A percentile compares a stretch with the other conserved stretches of the same genome.
phyloP scores from a whole-genome alignment of 2,113 vertebrate genomes.

The Epinephelus fuscoguttatus region DNA sequence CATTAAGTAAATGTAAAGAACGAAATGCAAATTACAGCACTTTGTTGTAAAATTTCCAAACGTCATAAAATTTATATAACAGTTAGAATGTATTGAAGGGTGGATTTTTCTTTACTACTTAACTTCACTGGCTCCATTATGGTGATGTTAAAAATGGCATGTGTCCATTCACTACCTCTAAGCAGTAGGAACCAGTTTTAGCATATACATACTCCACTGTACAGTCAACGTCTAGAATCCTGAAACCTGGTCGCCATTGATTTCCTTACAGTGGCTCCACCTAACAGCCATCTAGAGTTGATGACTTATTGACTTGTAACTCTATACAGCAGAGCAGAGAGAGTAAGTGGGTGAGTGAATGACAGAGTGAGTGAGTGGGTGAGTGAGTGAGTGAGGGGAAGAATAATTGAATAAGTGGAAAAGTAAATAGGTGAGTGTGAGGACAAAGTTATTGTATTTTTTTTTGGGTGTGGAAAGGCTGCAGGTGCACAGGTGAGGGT shows the following conservation, averaged over 20 bases:
- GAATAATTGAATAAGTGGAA: constrained; percentile 75
- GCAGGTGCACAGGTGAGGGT: constrained; percentile 83
- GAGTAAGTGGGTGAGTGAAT: constrained; percentile 84
- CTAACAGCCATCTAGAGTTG: constrained; percentile 56
- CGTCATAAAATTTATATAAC: not conserved
- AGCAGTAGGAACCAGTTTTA: constrained; percentile 6
- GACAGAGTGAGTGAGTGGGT: constrained; percentile 81
- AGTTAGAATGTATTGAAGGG: constrained; percentile 7
- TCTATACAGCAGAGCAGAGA: constrained; percentile 64
- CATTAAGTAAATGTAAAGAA: not conserved
- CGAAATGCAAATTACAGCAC: not conserved
- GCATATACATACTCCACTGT: not conserved
- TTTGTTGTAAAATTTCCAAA: not conserved
- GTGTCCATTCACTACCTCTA: not conserved
- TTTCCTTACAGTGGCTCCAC: constrained; percentile 66
- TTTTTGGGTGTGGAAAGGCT: constrained; percentile 84
- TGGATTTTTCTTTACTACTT: constrained; percentile 29
- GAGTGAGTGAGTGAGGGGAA: constrained; percentile 61
- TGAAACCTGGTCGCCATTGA: constrained; percentile 65
- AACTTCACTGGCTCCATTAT: not conserved
- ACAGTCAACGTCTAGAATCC: constrained; percentile 24
- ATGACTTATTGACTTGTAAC: constrained; percentile 76
- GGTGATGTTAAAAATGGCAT: not conserved
- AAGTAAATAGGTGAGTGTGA: constrained; percentile 78
- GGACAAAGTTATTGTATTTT: constrained; percentile 78